Conservation (phyloP, 2,797 vertebrate species). For the Rhinella marina region DNA sequence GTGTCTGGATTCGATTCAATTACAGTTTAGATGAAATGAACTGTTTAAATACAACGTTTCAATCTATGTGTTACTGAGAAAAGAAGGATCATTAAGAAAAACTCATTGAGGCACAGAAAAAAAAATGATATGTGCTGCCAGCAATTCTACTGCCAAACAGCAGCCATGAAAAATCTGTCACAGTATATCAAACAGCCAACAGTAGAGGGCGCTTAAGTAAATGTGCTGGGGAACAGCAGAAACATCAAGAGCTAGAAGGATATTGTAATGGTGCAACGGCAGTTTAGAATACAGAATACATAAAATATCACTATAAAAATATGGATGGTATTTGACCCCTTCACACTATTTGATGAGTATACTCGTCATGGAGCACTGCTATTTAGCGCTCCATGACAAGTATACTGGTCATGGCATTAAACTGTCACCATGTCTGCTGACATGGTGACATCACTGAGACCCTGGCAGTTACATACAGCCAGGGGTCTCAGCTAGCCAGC, state of each 20-base stretch:
- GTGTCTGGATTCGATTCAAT: slow-evolving; percentile 48
- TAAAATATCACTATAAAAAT: background rate
- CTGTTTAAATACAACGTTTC: slow-evolving; percentile 65
- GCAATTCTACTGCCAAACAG: slow-evolving; percentile 59
- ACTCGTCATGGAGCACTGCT: no score
- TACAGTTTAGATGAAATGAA: slow-evolving; percentile 66
- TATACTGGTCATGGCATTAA: no score
- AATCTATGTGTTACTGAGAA: slow-evolving; percentile 67
- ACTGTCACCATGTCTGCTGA: no score
- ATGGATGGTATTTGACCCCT: no score
- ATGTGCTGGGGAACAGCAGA: background rate
- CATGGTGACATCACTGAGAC: no score
- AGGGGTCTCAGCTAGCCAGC: no score
- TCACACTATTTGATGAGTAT: no score
- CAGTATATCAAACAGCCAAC: background rate
- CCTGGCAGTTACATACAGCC: no score
- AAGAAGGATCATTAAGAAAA: slow-evolving; percentile 66
- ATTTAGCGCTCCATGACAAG: no score
- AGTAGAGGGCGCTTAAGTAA: slow-evolving; percentile 4
- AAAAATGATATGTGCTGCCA: slow-evolving; percentile 68
- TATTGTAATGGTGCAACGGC: background rate
- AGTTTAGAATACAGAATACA: slow-evolving; percentile 7
- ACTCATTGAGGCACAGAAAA: slow-evolving; percentile 67
- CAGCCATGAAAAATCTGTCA: background rate
- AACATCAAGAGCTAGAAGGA: background rate